phyloP scores from a whole-genome alignment of 2,797 vertebrate species.

The Synaphobranchus kaupii region DNA sequence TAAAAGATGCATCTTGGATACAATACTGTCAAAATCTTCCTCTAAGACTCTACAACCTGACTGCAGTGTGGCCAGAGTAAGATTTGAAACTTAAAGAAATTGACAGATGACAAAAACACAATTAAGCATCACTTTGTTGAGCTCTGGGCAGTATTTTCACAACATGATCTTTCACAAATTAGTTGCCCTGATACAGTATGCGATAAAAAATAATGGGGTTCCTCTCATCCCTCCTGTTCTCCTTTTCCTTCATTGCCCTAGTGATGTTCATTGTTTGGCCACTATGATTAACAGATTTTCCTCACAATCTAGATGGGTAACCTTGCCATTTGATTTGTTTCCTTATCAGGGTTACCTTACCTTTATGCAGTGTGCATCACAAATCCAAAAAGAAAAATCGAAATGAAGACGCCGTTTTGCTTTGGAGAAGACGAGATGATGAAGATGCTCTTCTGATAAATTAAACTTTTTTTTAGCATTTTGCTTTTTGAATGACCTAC shows the following conservation, averaged over 20 bases:
- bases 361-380: constrained; percentile 50
- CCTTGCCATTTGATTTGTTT: constrained; percentile 65
- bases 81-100: constrained; percentile 64
- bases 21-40: constrained; percentile 70
- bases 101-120: constrained; percentile 78
- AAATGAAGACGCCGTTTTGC: constrained; percentile 9
- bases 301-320: constrained; percentile 60
- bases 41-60: constrained; percentile 71
- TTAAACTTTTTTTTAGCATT: constrained; percentile 72
- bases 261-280: constrained; percentile 73
- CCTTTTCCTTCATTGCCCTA: constrained; percentile 38
- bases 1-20: constrained; percentile 68
- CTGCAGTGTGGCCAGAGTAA: constrained; percentile 69
- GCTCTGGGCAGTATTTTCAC: constrained; percentile 73
- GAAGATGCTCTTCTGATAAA: constrained; percentile 69
- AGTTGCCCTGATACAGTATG: constrained; percentile 61
- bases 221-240: constrained; percentile 32
- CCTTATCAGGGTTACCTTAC: constrained; percentile 34
- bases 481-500: constrained; percentile 83
- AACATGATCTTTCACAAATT: constrained; percentile 65
- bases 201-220: constrained; percentile 33
- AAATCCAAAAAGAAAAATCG: constrained; percentile 13
- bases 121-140: constrained; percentile 72
- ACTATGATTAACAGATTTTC: constrained; percentile 74
- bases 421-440: constrained; percentile 53